Percentiles rank a stretch among this genome's conserved stretches.
phyloP scores from a whole-genome alignment of 2,113 vertebrate genomes.

The Podarcis cretensis region DNA sequence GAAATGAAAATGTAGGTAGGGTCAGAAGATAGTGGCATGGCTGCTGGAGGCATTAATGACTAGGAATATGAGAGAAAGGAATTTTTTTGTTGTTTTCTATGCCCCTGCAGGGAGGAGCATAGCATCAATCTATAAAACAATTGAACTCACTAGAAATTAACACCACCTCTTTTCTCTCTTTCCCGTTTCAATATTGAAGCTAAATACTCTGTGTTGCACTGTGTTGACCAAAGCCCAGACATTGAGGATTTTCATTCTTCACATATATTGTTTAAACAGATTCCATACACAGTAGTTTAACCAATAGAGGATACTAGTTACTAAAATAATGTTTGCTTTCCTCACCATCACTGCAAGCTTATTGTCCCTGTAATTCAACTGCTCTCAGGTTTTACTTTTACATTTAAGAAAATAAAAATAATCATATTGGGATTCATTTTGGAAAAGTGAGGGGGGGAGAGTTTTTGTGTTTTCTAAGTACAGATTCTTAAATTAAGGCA shows the following conservation, averaged over 20 bases:
- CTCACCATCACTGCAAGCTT: neutral
- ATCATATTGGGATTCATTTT: neutral
- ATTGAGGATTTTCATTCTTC: neutral
- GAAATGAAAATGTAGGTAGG: neutral
- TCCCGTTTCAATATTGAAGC: neutral
- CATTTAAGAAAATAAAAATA: neutral
- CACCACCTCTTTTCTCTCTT: neutral
- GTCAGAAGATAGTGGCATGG: neutral
- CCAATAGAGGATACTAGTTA: neutral
- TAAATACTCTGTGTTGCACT: neutral
- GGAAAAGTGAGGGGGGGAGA: neutral
- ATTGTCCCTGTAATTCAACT: rapidly evolving
- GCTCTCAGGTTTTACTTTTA: neutral
- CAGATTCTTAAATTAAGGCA: neutral
- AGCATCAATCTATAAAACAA: neutral
- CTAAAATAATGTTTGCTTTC: rapidly evolving
- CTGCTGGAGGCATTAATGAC: neutral
- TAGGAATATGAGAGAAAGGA: neutral
- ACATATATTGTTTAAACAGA: no score
- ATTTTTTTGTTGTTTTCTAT: neutral
- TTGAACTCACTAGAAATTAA: neutral
- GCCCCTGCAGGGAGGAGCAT: neutral
- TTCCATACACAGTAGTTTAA: rapidly evolving
- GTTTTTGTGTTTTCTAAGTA: neutral
- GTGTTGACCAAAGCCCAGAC: neutral